Evolutionary conservation across 2,888 invertebrate genomes (phyloP).

Genomic region (Elysia crispata): DNA sequence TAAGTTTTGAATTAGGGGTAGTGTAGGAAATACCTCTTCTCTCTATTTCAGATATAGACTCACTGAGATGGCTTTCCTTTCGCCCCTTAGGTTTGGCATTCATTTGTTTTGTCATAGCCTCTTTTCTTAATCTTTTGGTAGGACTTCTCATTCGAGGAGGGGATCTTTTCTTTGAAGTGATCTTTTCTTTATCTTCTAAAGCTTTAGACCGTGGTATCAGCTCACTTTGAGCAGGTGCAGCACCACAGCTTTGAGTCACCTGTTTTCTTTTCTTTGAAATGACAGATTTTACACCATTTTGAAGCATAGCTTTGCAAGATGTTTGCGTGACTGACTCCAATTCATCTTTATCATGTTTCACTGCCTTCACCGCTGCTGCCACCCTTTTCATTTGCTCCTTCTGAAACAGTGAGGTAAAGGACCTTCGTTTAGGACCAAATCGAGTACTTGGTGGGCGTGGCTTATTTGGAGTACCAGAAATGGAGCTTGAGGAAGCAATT

Average conservation of each 20-base stretch:
- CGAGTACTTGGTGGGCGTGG: too few species aligned
- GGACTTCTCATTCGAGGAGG: not conserved
- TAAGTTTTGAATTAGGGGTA: too few species aligned
- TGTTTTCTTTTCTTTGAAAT: not conserved
- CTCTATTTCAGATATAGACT: too few species aligned
- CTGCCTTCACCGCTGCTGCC: conserved; percentile 24
- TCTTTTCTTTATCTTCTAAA: not conserved
- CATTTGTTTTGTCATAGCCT: conserved; percentile 1
- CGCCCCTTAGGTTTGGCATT: not conserved
- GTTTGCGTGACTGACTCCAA: not conserved
- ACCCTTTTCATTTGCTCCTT: conserved; percentile 16
- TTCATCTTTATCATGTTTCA: conserved; percentile 13
- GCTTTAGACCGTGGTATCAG: too few species aligned
- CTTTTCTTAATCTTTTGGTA: not conserved
- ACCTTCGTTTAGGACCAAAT: conserved; percentile 27
- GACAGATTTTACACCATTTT: not conserved
- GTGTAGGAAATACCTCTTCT: too few species aligned
- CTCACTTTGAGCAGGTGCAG: too few species aligned
- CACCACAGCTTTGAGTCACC: not conserved
- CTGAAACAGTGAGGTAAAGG: conserved; percentile 36
- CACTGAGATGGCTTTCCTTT: not conserved
- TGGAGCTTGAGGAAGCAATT: not conserved
- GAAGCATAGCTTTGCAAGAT: conserved; percentile 16
- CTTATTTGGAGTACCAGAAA: not conserved
- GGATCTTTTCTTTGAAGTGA: conserved; percentile 28